phyloP scores from a whole-genome alignment of 2,888 invertebrate genomes.

The Chelonus formosanus region DNA sequence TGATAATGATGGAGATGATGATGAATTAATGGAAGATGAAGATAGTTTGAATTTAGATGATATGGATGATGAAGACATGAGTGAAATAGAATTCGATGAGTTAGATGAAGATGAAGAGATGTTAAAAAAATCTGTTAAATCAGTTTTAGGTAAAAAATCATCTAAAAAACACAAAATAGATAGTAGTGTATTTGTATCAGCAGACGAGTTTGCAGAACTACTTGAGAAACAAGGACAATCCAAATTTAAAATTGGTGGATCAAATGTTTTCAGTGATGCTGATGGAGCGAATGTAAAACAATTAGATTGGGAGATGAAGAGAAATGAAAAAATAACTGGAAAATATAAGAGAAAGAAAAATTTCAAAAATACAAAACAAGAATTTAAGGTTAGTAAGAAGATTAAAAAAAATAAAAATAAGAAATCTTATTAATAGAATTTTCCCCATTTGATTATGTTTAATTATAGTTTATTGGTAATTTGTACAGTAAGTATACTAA shows the following conservation, averaged over 20 bases:
- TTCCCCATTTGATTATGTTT: background rate
- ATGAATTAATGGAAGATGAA: conserved; percentile 44
- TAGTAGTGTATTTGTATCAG: conserved; percentile 77
- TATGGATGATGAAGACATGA: conserved; percentile 39
- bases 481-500: conserved; percentile 14
- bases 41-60: conserved; percentile 33
- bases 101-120: conserved; percentile 55
- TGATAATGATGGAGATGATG: background rate
- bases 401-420: background rate
- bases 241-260: conserved; percentile 70
- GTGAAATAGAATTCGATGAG: conserved; percentile 33
- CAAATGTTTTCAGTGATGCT: conserved; percentile 75
- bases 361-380: conserved; percentile 43
- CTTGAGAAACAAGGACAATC: conserved; percentile 83
- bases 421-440: no score
- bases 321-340: conserved; percentile 60
- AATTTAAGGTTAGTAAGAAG: conserved; percentile 44
- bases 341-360: conserved; percentile 39
- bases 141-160: conserved; percentile 37
- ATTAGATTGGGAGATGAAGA: conserved; percentile 82
- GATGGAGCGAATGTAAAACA: conserved; percentile 84
- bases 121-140: conserved; percentile 46
- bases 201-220: conserved; percentile 88
- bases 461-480: conserved; percentile 15
- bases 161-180: conserved; percentile 40